Evolutionary conservation across 23 tunicate species (phyloP), one percentile per base, ranked within the genome.

Genomic region (Halocynthia roretzi): DNA sequence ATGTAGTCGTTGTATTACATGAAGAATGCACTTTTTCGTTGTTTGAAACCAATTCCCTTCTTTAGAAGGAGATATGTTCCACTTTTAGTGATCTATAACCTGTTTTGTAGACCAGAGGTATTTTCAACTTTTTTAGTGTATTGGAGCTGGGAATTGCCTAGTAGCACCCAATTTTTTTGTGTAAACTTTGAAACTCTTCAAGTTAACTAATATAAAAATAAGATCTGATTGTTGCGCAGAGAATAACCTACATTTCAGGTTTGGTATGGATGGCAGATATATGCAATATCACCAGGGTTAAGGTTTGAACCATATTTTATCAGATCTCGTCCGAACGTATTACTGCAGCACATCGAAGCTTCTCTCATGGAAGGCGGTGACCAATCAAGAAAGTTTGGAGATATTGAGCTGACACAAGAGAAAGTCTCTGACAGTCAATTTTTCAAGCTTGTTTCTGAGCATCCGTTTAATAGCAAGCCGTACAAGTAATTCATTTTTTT

Each of bases 301-400:
- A 31, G 44, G 44, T 31, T 31, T 4, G 4, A 31, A 31, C 2
- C 44, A 31, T 31, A 31, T 76, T 18, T 66, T 67, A 55, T 58
- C 40, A 90, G 97, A 14, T 90, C 97, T 18, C 61, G 97, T 7
- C 97, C 97, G 10, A 77, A 85, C 77, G 80, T 90, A 40, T 77
- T 90, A 50, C 75, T 90, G 22, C 97, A 90, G 65, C 90, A 80
- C 52, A 58, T 83, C 56, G 85, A 84, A 58, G 85, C 76, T 10
- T 53, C 63, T 31, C 2, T 31, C 23, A 51, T 67, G 9, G 84
- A 83, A 53, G 82, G 79, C 15, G 8, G 52, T 50, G 17, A 73
- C 55, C 70, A 48, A 20, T 10, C 70, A 20, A 65, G 9, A 0
- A 48, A 48, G 22, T 40, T 0, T 15, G 19, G 5, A 65, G 31